Evolutionary conservation across 2,888 invertebrate species (phyloP), one percentile per base, ranked within the genome.

Genomic region (Celastrina argiolus): DNA sequence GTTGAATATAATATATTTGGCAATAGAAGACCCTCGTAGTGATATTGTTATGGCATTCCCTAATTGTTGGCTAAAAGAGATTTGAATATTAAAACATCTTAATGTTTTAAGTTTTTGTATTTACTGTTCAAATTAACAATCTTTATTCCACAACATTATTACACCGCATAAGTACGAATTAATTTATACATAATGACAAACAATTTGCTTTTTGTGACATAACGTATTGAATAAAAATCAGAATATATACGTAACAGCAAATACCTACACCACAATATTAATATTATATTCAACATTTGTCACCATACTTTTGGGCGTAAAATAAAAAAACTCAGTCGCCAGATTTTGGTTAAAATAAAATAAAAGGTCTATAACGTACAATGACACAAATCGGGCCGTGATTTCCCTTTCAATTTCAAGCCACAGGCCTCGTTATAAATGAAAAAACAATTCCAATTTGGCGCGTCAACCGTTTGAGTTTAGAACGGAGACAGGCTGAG

Each of bases 361-460:
- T 2, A n/a, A n/a, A n/a, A n/a, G n/a, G n/a, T n/a, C n/a, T n/a
- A n/a, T 31, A 6, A 31, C 31, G 18, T 18, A 45, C 18, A 45
- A 16, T 18, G 7, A 31, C 31, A 45, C 18, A 18, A 45, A 26
- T 51, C 12, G 65, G 34, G 65, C 41, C 63, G 64, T 69, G 71
- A 71, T 69, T 68, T 70, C 73, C 74, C 73, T 76, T 77, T 76
- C 76, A 73, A 74, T 77, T 81, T 74, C 74, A 72, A 72, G 78
- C 85, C 85, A 81, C 84, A 80, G 76, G 76, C 78, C 75, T 74
- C 74, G 82, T 78, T 83, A 86, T 88, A 88, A 88, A 86, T 82
- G 81, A 85, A 87, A n/a, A 87, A 88, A 87, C 85, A 88, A 85
- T 88, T 87, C 82, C 82, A 88, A 87, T 86, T 88, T 81, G 81